Base-by-base conservation (phyloP, 1,140 invertebrate species). In the Andricus grossulariae region DNA sequence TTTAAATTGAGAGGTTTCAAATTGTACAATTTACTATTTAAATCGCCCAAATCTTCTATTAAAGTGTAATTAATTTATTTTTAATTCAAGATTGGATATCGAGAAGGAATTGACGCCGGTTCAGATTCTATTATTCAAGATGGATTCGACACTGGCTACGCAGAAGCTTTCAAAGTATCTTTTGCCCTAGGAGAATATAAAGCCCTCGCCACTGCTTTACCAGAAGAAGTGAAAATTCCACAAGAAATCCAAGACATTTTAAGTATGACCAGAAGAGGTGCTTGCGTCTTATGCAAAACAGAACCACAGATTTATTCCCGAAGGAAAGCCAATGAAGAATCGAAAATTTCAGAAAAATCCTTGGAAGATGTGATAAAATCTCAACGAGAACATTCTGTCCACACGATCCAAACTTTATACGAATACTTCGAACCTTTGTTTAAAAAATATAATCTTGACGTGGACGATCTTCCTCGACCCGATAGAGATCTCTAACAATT, bases 141-240 rank as follows among this genome's bases (percentile, higher is more conserved):
- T 1, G 90, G 91, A 73, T 94, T 94, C 83, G 92, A 94, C 77
- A 82, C 80, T 18, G 93, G 93, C 3, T 94, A 93, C 80, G 82
- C 83, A 13, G 89, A 92, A 76, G 93, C 92, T 12, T 91, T 93
- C 21, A 86, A 85, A 74, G 90, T 85, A 12, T 91, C 90, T 50
- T 92, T 93, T 66, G 79, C 86, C 52, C 45, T 94, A 50, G 91
- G 92, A 77, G 85, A 84, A 81, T 88, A 86, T 71, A 92, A 92
- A 82, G 88, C 88, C 15, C 70, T 89, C 60, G 74, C 80, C 32
- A 75, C 60, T 10, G 12, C 15, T 49, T 39, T 76, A 13, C 45
- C 80, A 7, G 78, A 81, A 13, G 32, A 82, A 73, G 7, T 57
- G 12, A 49, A 85, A 54, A 80, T 83, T 81, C 82, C 88, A 3